Evolutionary conservation across 2,113 vertebrate species (phyloP).

Genomic region (Pristiophorus japonicus): DNA sequence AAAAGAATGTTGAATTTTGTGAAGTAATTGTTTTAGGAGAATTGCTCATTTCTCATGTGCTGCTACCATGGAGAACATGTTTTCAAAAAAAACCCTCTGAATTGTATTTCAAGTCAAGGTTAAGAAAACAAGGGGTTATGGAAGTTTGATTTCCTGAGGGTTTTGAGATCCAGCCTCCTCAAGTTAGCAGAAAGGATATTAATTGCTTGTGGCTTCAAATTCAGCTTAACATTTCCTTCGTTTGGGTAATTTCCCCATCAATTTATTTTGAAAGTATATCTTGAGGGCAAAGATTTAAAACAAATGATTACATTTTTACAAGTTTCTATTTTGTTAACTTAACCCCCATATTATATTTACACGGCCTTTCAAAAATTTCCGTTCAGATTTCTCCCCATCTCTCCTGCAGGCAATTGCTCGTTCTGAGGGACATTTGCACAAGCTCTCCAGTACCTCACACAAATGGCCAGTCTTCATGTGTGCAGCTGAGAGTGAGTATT

Average conservation of each 20-base stretch:
- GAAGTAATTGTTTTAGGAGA: constrained; percentile 24
- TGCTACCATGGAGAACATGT: constrained; percentile 28
- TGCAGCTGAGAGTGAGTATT: not conserved
- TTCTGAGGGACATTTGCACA: not conserved
- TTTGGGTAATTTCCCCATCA: constrained; percentile 30
- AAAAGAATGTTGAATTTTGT: constrained; percentile 25
- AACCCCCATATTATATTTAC: constrained; percentile 2
- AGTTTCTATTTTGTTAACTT: constrained; percentile 22
- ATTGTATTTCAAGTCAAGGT: constrained; percentile 33
- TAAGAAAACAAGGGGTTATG: constrained; percentile 34
- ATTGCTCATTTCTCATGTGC: constrained; percentile 9
- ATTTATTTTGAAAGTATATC: constrained; percentile 25
- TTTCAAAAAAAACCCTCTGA: constrained; percentile 4
- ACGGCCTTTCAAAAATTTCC: not conserved
- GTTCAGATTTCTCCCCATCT: not conserved
- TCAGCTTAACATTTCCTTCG: constrained; percentile 31
- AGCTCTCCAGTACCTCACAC: not conserved
- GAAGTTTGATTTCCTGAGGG: constrained; percentile 34
- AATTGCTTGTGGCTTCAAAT: constrained; percentile 34
- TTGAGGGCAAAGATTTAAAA: constrained; percentile 21
- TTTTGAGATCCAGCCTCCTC: constrained; percentile 25
- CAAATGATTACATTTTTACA: constrained; percentile 24
- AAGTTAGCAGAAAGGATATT: constrained; percentile 32
- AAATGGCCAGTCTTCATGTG: not conserved
- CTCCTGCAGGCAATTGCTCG: not conserved